Conservation (phyloP, 2,797 vertebrate genomes). For the Steatocranus sp. region DNA sequence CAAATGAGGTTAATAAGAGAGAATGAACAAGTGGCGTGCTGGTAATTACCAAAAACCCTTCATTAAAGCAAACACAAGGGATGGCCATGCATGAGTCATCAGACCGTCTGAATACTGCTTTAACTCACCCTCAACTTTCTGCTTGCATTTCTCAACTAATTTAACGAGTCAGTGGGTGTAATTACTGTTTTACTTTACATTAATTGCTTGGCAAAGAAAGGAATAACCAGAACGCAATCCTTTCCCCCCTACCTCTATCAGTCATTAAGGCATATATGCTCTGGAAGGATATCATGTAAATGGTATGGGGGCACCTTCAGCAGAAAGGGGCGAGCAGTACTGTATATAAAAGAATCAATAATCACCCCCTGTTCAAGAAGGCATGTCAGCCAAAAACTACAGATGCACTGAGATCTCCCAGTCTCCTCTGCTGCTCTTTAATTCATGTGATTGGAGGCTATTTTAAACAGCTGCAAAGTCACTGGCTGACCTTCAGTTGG, state of each 20-base stretch:
- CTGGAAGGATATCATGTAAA: slow-evolving; percentile 7
- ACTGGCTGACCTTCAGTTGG: slow-evolving; percentile 73
- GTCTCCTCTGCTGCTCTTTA: slow-evolving; percentile 3
- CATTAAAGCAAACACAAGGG: neutral
- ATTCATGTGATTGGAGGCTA: slow-evolving; percentile 17
- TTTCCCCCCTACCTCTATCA: neutral
- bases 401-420: neutral
- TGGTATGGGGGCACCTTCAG: slow-evolving; percentile 41
- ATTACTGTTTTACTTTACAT: neutral
- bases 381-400: neutral
- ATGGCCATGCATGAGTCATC: slow-evolving; percentile 10
- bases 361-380: slow-evolving; percentile 1
- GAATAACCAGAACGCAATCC: neutral
- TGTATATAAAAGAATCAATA: slow-evolving; percentile 33
- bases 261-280: neutral
- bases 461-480: slow-evolving; percentile 74
- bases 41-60: neutral
- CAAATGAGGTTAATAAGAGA: neutral
- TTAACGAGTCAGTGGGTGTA: neutral
- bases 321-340: neutral
- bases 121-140: neutral
- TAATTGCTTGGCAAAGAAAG: neutral
- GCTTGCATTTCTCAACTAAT: neutral
- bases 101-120: neutral
- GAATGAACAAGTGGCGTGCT: neutral